These are phyloP conservation scores for Morinoia aosen DNA, from an alignment of 2,888 invertebrate genomes.

Conservation along the genomic window DNA sequence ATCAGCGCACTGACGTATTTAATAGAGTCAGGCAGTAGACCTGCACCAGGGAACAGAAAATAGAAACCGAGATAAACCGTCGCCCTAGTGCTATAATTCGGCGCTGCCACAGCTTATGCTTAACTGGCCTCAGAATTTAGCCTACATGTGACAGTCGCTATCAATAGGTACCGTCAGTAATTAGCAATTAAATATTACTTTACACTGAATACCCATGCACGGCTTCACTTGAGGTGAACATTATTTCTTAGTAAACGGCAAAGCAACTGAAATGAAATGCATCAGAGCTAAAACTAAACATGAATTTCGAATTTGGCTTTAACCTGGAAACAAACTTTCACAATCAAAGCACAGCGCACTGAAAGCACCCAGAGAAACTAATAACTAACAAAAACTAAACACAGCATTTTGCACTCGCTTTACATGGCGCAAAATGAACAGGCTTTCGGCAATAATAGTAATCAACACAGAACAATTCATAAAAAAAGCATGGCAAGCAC, in stretches of 20 bases:
- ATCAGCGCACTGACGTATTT: background rate
- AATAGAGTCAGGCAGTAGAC: background rate
- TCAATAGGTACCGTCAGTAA: background rate
- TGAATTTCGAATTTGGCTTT: background rate
- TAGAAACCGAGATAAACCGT: background rate
- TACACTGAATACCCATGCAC: background rate
- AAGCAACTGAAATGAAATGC: background rate
- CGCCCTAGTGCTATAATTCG: background rate
- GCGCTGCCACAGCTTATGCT: background rate
- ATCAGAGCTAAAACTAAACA: background rate
- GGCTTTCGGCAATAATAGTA: background rate
- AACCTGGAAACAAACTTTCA: background rate
- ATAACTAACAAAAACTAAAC: background rate
- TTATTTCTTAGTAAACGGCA: background rate
- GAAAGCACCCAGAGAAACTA: no score
- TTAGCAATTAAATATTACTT: background rate
- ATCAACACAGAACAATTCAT: background rate
- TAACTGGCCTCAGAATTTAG: background rate
- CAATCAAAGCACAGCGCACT: no score
- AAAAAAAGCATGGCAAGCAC: background rate
- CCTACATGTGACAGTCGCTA: background rate
- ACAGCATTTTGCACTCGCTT: background rate
- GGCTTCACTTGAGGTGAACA: background rate
- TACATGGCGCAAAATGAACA: background rate
- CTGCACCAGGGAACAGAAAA: background rate